Conservation (phyloP, 2,113 vertebrate species). For the Cochlearius cochlearius region DNA sequence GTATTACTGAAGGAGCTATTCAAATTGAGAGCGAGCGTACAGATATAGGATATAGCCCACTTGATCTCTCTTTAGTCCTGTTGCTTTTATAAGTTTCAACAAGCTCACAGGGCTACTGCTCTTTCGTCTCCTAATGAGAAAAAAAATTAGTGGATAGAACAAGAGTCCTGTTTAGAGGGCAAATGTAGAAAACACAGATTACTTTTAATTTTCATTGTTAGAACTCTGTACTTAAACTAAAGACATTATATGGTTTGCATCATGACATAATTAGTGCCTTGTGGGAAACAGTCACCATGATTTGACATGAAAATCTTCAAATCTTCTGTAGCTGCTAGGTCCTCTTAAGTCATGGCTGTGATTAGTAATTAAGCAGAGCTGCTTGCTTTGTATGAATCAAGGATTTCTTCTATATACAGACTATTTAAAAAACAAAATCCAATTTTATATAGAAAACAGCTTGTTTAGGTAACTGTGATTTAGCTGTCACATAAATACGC, state of each 20-base stretch:
- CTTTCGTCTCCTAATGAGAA: background rate
- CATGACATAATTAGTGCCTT: slow-evolving; percentile 21
- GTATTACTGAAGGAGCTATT: slow-evolving; percentile 15
- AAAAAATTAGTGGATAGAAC: background rate
- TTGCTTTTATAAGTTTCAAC: background rate
- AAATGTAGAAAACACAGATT: background rate
- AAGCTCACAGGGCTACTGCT: background rate
- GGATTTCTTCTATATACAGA: background rate
- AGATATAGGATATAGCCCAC: background rate
- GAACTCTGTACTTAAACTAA: background rate
- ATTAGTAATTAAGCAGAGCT: slow-evolving; percentile 11
- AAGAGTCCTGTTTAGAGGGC: background rate
- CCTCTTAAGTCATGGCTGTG: background rate
- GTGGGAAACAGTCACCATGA: slow-evolving; percentile 27
- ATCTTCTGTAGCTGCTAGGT: background rate
- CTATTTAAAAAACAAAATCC: background rate
- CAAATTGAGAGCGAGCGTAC: background rate
- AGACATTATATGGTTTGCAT: background rate
- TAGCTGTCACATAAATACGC: background rate
- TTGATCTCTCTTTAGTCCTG: background rate
- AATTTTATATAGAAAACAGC: background rate
- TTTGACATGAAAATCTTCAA: slow-evolving; percentile 19
- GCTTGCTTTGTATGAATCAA: background rate
- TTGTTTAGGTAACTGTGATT: background rate
- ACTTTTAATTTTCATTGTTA: slow-evolving; percentile 14